Evolutionary conservation across 2,797 vertebrate genomes (phyloP), one percentile per base, ranked within the genome.

Genomic region (Xiphophorus birchmanni): DNA sequence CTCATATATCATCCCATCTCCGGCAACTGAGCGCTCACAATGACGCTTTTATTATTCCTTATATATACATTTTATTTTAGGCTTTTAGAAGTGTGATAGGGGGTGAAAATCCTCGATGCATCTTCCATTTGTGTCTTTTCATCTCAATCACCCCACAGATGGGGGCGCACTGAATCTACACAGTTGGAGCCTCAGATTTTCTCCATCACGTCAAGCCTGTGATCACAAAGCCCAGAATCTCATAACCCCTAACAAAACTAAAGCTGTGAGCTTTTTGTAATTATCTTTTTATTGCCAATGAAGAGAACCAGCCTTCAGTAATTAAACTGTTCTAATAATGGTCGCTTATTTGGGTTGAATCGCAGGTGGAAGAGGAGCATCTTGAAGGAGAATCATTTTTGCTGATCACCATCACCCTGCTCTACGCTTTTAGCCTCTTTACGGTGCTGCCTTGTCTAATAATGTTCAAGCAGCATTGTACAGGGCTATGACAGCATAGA

Each of bases 381-480:
- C 77, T 40, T 13, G 80, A 85, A 80, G 45, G 90, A 88, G 63
- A 73, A 75, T 56, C 65, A 29, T 50, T 63, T 76, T 44, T 67
- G 81, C 44, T 42, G 84, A 44, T 32, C 83, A 58, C 35, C 87
- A 35, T 6, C 87, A 77, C 81, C 81, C 76, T 95, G 91, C 94
- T 96, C 95, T 95, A 76, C 80, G 95, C 95, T 94, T 93, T 96
- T 94, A 96, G 96, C 96, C 95, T 96, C 96, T 96, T 96, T 96
- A 96, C 95, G 94, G 94, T 96, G 96, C 95, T 96, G 96, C 95
- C 95, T 96, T 96, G 96, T 96, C 91, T 94, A 91, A 90, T 95
- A 89, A 92, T 88, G 94, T 95, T 96, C 96, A 96, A 96, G 95
- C 96, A 96, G 96, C 96, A 96, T 96, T 96, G 96, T 96, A 96